Base-by-base conservation (phyloP, 1,140 invertebrate species). In the Hesperophylax magnus region DNA sequence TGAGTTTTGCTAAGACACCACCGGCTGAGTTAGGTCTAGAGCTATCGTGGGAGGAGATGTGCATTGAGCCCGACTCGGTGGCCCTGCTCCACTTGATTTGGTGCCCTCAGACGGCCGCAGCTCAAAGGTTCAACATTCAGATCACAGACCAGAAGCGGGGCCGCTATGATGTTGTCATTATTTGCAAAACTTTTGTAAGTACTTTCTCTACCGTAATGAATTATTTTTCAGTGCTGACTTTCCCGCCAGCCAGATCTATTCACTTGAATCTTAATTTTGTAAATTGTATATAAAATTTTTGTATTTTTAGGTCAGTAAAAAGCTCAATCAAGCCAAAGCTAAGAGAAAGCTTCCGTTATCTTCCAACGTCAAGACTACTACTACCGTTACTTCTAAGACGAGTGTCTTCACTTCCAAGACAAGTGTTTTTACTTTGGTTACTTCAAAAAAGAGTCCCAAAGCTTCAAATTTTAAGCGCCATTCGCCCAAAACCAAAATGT, bases 111-210 rank as follows among this genome's bases (percentile, higher is more conserved):
- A 87, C 91, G 72, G 88, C 88, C 69, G 91, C 92, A 22, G 87
- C 91, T 4, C 91, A 92, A 84, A 89, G 93, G 81, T 92, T 94
- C 82, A 92, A 90, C 1, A 84, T 95, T 20, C 91, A 92, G 81
- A 87, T 95, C 17, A 90, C 89, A 0, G 93, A 94, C 87, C 92
- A 89, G 69, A 90, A 91, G 74, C 90, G 91, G 81, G 91, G 93
- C 18, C 91, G 92, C 84, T 93, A 93, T 86, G 93, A 94, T 84
- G 90, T 95, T n/a, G 87, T 92, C 69, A 85, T 95, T 34, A 91
- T 92, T 3, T 90, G 93, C 2, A 93, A 93, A 86, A 88, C 89
- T 81, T 82, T 85, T 82, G 85, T 89, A 86, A 88, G 87, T 86
- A 85, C n/a, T 22, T 1, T 72, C 79, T 24, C 18, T 14, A 47